Evolutionary conservation across 2,888 invertebrate genomes (phyloP).

Genomic region (Seira sanloemensis): DNA sequence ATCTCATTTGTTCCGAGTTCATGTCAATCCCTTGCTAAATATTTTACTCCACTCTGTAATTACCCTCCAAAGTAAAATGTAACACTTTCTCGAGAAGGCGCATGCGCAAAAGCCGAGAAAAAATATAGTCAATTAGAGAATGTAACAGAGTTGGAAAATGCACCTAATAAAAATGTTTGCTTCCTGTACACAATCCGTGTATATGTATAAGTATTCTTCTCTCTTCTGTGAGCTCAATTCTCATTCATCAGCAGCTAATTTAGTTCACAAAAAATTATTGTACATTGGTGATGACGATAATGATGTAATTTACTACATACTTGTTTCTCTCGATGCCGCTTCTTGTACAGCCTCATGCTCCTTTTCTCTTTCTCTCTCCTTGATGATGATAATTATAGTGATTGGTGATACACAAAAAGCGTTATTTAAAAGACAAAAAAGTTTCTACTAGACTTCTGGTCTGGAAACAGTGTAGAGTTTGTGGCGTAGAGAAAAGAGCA

Average conservation of each 20-base stretch:
- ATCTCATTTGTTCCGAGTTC: constrained; percentile 4
- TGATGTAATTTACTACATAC: constrained; percentile 4
- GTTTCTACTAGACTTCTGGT: no score
- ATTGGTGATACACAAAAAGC: constrained; percentile 45
- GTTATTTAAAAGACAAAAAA: constrained; percentile 6
- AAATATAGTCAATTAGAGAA: neutral
- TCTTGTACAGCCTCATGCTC: neutral
- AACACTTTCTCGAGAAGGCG: neutral
- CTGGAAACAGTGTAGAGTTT: neutral
- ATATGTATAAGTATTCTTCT: no score
- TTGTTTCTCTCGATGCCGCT: neutral
- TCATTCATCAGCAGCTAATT: constrained; percentile 46
- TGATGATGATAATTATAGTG: constrained; percentile 53
- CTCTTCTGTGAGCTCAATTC: no score
- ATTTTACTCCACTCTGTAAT: constrained; percentile 4
- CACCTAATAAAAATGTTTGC: constrained; percentile 1
- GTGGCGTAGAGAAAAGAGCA: constrained; percentile 36
- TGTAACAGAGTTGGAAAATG: neutral
- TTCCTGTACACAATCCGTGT: neutral
- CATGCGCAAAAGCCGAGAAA: neutral
- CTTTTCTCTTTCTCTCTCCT: neutral
- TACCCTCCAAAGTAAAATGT: neutral
- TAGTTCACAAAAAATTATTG: constrained; percentile 24
- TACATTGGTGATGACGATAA: constrained; percentile 18
- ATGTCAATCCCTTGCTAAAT: constrained; percentile 1